These are phyloP conservation scores for Scolanthus callimorphus DNA, from an alignment of 92 coral and sea anemone species.

Conservation along the genomic window DNA sequence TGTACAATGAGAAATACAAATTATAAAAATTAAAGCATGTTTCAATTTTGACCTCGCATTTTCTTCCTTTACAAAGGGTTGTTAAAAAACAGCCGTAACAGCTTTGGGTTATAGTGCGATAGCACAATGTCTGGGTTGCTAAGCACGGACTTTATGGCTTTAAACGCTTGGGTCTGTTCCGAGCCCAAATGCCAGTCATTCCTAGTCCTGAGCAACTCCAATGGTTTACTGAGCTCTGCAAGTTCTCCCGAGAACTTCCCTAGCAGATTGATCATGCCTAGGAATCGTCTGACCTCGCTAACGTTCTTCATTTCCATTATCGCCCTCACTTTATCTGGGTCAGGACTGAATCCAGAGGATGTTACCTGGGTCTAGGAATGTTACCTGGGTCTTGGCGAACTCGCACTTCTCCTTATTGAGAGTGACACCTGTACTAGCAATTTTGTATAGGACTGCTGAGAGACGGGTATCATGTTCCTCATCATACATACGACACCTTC, in stretches of 20 bases:
- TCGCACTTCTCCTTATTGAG: slow-evolving; percentile 30
- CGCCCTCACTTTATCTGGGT: slow-evolving; percentile 13
- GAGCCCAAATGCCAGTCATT: slow-evolving; percentile 14
- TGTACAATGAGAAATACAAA: too few species aligned
- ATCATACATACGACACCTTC: slow-evolving; percentile 29
- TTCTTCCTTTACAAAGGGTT: too few species aligned
- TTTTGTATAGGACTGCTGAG: slow-evolving; percentile 11
- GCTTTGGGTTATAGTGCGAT: background rate
- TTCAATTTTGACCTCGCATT: too few species aligned
- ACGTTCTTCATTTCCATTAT: slow-evolving; percentile 10
- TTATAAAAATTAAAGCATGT: too few species aligned
- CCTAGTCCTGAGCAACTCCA: slow-evolving; percentile 13
- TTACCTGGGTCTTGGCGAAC: slow-evolving; percentile 22
- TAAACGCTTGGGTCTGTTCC: slow-evolving; percentile 23
- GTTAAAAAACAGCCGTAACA: too few species aligned
- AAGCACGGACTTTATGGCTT: slow-evolving; percentile 6
- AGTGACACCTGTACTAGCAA: slow-evolving; percentile 10
- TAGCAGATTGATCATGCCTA: slow-evolving; percentile 13
- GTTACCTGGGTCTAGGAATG: slow-evolving; percentile 28
- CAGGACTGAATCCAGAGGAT: slow-evolving; percentile 11
- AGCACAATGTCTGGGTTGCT: background rate
- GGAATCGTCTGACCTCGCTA: slow-evolving; percentile 15
- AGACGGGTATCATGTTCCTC: slow-evolving; percentile 20
- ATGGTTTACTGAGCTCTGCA: slow-evolving; percentile 5
- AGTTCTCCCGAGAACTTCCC: slow-evolving; percentile 19